These are phyloP conservation scores for Rostratula benghalensis DNA, from an alignment of 2,113 vertebrate genomes.

Conservation along the genomic window DNA sequence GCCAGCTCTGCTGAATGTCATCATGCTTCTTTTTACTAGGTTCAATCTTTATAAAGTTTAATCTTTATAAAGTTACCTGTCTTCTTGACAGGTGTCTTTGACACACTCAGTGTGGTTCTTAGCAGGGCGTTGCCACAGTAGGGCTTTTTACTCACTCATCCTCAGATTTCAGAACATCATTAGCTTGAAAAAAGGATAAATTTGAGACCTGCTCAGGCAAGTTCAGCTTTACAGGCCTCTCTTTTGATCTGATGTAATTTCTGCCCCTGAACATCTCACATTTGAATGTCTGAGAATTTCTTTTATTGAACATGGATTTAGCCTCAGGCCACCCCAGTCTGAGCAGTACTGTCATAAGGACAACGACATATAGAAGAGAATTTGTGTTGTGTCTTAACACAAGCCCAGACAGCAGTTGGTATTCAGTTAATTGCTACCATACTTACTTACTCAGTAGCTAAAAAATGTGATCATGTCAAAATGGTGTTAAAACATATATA, in stretches of 20 bases:
- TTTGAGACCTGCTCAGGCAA: background rate
- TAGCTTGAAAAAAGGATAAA: background rate
- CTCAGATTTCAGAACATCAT: background rate
- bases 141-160: background rate
- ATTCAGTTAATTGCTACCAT: background rate
- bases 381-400: background rate
- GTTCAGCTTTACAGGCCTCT: background rate
- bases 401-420: background rate
- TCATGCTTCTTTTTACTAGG: background rate
- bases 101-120: background rate
- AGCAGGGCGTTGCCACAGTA: background rate
- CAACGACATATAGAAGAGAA: background rate
- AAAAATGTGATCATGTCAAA: background rate
- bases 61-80: background rate
- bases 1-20: fast-evolving
- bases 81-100: background rate
- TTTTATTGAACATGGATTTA: background rate
- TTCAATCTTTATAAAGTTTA: background rate
- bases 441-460: background rate
- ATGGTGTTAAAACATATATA: background rate
- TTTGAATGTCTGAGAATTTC: background rate
- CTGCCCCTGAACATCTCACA: background rate
- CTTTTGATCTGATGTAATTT: background rate
- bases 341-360: background rate
- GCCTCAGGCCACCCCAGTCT: background rate